Evolutionary conservation across 1,140 invertebrate species (phyloP).

Genomic region (Drosophila orosa): DNA sequence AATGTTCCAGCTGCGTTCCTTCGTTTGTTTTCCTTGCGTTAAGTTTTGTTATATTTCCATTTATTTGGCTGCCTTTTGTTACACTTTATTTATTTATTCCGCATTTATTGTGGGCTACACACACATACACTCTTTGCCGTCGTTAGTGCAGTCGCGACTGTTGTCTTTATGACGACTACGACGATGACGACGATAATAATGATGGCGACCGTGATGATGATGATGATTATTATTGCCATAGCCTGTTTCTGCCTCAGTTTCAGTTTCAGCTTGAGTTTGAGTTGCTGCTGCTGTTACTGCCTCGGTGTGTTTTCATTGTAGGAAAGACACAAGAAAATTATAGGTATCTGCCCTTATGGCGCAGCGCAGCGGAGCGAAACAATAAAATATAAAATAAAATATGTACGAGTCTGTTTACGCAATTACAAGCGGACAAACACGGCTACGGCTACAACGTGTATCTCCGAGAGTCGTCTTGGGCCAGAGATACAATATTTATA

Average conservation of each 20-base stretch:
- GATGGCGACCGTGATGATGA: conserved; percentile 35
- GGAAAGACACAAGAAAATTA: conserved; percentile 83
- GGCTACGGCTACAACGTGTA: conserved; percentile 15
- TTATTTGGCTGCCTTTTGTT: conserved; percentile 79
- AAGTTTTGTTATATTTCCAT: conserved; percentile 80
- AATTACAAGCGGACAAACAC: conserved; percentile 75
- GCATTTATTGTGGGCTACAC: conserved; percentile 75
- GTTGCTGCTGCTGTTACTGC: conserved; percentile 26
- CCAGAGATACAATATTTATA: conserved; percentile 75
- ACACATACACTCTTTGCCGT: conserved; percentile 42
- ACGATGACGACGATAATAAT: conserved; percentile 26
- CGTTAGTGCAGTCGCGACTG: conserved; percentile 78
- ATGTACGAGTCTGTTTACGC: conserved; percentile 81
- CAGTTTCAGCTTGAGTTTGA: conserved; percentile 27
- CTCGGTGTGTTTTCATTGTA: conserved; percentile 73
- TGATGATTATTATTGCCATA: conserved; percentile 57
- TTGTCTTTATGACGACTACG: conserved; percentile 62
- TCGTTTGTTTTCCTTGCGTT: conserved; percentile 56
- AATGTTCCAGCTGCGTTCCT: conserved; percentile 47
- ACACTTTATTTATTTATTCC: conserved; percentile 82
- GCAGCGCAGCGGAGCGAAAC: conserved; percentile 82
- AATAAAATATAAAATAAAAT: conserved; percentile 84
- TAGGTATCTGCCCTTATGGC: conserved; percentile 84
- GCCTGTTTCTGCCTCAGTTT: conserved; percentile 46
- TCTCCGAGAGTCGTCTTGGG: conserved; percentile 10